Conservation (phyloP, 2,888 invertebrate genomes). For the Cacoxenus indagator region DNA sequence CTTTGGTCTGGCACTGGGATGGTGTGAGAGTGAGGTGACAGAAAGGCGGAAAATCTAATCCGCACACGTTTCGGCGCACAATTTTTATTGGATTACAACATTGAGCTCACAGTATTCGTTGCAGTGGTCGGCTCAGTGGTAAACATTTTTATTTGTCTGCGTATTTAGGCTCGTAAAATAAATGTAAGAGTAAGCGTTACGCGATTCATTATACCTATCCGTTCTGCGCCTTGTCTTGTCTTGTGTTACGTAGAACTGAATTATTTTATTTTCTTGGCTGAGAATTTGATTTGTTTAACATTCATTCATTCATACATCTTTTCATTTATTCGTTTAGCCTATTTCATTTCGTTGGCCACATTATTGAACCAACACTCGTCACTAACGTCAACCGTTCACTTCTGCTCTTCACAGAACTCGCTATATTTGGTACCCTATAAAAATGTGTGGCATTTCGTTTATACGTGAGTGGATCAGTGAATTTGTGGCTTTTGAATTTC, state of each 20-base stretch:
- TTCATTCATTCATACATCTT: slow-evolving; percentile 13
- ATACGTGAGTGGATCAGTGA: too few relatives aligned
- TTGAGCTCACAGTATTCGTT: too few relatives aligned
- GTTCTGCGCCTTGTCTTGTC: background rate
- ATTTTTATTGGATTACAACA: too few relatives aligned
- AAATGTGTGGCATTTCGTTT: too few relatives aligned
- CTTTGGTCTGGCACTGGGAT: too few relatives aligned
- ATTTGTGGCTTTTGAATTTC: too few relatives aligned
- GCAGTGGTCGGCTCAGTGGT: background rate
- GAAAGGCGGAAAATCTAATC: background rate
- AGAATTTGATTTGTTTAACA: slow-evolving; percentile 35
- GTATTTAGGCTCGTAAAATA: background rate
- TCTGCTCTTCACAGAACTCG: too few relatives aligned
- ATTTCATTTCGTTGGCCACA: background rate
- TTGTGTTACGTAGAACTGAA: too few relatives aligned
- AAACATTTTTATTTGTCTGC: background rate
- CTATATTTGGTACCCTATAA: too few relatives aligned
- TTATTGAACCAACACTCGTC: slow-evolving; percentile 15
- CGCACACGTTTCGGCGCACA: slow-evolving; percentile 1
- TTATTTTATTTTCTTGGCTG: slow-evolving; percentile 35
- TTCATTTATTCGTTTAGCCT: background rate
- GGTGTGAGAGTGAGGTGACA: background rate
- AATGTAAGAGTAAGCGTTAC: background rate
- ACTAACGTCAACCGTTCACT: slow-evolving; percentile 2
- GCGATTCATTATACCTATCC: background rate